Percentiles rank a stretch among this genome's conserved stretches.
phyloP scores from a whole-genome alignment of 2,888 invertebrate species.

The Metellina segmentata region DNA sequence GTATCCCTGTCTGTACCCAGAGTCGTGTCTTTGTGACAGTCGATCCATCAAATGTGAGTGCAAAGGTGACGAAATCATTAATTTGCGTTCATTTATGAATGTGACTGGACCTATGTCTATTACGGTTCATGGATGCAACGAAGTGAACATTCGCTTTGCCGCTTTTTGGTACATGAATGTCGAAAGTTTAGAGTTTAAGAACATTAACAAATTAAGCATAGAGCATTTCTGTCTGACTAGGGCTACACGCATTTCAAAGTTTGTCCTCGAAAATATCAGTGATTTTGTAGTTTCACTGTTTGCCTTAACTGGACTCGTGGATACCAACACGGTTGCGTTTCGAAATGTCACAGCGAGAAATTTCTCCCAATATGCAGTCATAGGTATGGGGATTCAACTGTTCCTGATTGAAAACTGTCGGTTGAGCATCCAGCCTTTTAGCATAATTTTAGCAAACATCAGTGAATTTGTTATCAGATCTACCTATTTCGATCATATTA shows the following conservation, averaged over 20 bases:
- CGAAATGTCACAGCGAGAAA: slow-evolving; percentile 21
- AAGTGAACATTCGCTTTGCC: neutral
- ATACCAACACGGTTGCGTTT: neutral
- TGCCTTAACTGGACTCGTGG: slow-evolving; percentile 3
- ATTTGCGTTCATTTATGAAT: neutral
- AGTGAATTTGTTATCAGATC: neutral
- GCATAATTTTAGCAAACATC: neutral
- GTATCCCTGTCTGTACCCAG: neutral
- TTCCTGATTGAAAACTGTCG: slow-evolving; percentile 9
- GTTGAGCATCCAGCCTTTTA: neutral
- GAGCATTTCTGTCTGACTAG: neutral
- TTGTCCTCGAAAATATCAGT: neutral
- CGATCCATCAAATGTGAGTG: slow-evolving; percentile 4
- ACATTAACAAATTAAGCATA: neutral
- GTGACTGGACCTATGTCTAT: neutral
- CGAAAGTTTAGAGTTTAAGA: neutral
- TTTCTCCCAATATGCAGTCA: slow-evolving; percentile 1
- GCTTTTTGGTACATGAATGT: neutral
- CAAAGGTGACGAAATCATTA: neutral
- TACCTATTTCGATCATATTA: neutral
- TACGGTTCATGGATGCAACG: neutral
- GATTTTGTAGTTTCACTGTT: neutral
- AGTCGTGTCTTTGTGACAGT: neutral
- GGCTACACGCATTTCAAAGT: neutral
- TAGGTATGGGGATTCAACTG: neutral